Evolutionary conservation across 1,140 invertebrate species (phyloP).

Genomic region (Prorops nasuta): DNA sequence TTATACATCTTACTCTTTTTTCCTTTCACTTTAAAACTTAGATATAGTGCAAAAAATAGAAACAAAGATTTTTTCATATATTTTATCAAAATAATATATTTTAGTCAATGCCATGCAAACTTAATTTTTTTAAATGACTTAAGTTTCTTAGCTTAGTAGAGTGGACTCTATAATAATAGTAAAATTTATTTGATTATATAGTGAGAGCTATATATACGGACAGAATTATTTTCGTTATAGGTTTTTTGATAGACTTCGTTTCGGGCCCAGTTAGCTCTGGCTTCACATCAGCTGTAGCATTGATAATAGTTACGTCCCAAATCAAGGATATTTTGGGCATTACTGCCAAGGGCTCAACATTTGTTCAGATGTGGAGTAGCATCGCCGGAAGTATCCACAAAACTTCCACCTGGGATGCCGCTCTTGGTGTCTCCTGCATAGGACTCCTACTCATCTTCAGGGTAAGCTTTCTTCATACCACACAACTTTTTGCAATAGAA

Average conservation of each 20-base stretch:
- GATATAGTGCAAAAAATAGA: too few species aligned
- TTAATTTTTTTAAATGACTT: background rate
- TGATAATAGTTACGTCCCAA: constrained; percentile 88
- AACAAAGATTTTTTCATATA: too few species aligned
- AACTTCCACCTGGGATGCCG: constrained; percentile 65
- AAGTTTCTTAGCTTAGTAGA: too few species aligned
- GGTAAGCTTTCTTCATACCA: constrained; percentile 61
- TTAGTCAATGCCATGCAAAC: background rate
- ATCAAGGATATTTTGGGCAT: constrained; percentile 83
- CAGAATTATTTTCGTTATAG: constrained; percentile 53
- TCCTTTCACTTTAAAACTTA: too few species aligned
- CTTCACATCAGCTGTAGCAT: constrained; percentile 88
- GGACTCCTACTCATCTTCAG: constrained; percentile 69
- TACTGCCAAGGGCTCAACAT: constrained; percentile 69
- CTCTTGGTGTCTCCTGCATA: constrained; percentile 72
- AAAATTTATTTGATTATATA: too few species aligned
- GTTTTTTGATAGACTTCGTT: constrained; percentile 91
- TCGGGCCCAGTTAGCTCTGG: constrained; percentile 90
- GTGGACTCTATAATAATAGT: too few species aligned
- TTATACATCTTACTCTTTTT: constrained; percentile 16
- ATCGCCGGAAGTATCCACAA: constrained; percentile 63
- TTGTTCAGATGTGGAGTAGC: constrained; percentile 71
- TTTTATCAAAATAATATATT: background rate
- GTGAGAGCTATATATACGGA: too few species aligned
- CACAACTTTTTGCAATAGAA: too few species aligned